These are phyloP conservation scores for Hedya salicella DNA, from an alignment of 2,888 invertebrate species.

Conservation along the genomic window DNA sequence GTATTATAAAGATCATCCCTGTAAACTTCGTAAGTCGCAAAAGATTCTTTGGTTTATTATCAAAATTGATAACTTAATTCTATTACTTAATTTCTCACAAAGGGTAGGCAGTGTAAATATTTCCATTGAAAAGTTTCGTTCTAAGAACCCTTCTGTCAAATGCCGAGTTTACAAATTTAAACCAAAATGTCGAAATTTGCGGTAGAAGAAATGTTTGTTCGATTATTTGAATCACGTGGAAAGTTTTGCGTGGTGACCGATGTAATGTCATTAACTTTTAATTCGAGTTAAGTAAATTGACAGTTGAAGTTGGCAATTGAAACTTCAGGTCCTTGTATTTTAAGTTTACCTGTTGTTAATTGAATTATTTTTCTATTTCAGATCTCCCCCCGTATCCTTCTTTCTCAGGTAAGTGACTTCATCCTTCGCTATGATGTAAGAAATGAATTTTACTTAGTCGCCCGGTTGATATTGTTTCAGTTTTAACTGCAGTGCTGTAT, in stretches of 20 bases:
- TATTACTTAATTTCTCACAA: slow-evolving; percentile 54
- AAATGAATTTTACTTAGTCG: neutral
- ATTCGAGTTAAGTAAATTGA: slow-evolving; percentile 7
- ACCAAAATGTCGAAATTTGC: slow-evolving; percentile 27
- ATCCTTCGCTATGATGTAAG: neutral
- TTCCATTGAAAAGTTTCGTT: slow-evolving; percentile 21
- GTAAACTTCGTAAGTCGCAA: slow-evolving; percentile 10
- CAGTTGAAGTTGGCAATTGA: neutral
- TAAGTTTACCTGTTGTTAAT: neutral
- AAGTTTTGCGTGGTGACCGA: slow-evolving; percentile 7
- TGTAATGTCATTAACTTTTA: neutral
- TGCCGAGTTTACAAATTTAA: slow-evolving; percentile 31
- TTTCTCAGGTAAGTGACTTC: slow-evolving; percentile 24
- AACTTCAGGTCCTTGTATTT: neutral
- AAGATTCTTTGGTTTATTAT: slow-evolving; percentile 50
- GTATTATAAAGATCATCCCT: slow-evolving; percentile 18
- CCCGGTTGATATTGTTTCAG: no score
- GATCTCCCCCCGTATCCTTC: slow-evolving; percentile 32
- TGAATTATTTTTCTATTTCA: slow-evolving; percentile 19
- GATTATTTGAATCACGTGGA: slow-evolving; percentile 25
- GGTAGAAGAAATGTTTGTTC: slow-evolving; percentile 32
- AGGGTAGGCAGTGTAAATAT: slow-evolving; percentile 49
- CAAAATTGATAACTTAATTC: slow-evolving; percentile 56
- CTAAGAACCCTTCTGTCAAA: slow-evolving; percentile 22
- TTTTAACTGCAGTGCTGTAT: no score